A percentile compares a stretch with the other conserved stretches of the same genome.
Evolutionary conservation across 2,113 vertebrate genomes (phyloP).

Genomic region (Brachyhypopomus occidentalis): DNA sequence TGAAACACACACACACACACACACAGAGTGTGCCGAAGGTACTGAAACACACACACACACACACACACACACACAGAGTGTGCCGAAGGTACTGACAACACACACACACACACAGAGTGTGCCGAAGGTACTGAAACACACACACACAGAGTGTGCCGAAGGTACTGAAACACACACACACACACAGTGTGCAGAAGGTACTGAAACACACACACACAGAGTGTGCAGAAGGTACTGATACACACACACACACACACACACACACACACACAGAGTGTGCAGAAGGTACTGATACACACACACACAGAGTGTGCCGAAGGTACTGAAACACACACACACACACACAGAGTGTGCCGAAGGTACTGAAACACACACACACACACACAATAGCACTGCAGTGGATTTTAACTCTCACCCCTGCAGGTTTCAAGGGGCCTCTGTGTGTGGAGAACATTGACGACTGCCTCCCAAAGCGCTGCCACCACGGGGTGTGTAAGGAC

Average conservation of each 20-base stretch:
- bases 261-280: conserved; percentile 76
- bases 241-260: neutral
- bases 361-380: conserved; percentile 2
- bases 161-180: neutral
- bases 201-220: conserved; percentile 2
- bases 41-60: no score
- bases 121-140: conserved; percentile 81
- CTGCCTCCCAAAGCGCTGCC: conserved; percentile 88
- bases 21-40: no score
- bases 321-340: neutral
- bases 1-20: neutral
- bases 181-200: no score
- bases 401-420: neutral
- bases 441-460: conserved; percentile 89
- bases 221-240: no score
- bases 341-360: no score
- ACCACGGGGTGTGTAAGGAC: conserved; percentile 87
- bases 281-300: conserved; percentile 77
- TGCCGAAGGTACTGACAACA: no score
- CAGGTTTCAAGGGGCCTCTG: conserved; percentile 85
- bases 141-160: no score
- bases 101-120: conserved; percentile 70
- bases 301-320: no score
- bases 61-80: no score
- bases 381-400: neutral